phyloP scores from a whole-genome alignment of 2,797 vertebrate genomes.

The Argya squamiceps region DNA sequence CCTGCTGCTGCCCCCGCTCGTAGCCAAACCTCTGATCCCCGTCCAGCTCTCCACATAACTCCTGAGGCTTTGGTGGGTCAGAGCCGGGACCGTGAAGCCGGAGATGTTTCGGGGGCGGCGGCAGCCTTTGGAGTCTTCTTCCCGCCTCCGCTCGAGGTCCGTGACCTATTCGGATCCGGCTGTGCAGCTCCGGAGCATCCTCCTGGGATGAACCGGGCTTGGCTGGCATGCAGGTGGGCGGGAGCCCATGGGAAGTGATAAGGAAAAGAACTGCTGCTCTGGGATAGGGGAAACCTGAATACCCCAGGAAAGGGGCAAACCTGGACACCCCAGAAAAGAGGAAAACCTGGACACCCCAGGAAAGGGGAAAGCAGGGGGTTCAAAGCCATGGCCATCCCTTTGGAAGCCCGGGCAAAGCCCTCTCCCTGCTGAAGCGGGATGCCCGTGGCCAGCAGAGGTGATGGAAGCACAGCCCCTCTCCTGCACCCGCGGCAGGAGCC shows the following conservation, averaged over 20 bases:
- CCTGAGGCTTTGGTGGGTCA: background rate
- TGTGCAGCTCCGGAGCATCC: background rate
- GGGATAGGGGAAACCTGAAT: background rate
- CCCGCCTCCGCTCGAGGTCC: fast-evolving
- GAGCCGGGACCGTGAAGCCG: background rate
- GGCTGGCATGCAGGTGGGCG: background rate
- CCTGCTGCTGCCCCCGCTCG: background rate
- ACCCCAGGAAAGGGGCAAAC: background rate
- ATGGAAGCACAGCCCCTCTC: background rate
- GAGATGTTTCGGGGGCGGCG: background rate
- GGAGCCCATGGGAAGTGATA: background rate
- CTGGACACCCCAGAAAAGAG: fast-evolving
- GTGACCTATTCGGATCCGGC: fast-evolving
- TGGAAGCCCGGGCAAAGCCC: background rate
- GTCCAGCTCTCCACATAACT: background rate
- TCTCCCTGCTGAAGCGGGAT: background rate
- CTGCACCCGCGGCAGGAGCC: background rate
- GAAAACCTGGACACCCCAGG: fast-evolving
- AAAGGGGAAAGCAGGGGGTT: background rate
- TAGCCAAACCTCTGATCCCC: conserved; percentile 22
- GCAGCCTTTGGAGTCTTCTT: background rate
- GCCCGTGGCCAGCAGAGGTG: background rate
- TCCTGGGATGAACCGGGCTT: fast-evolving
- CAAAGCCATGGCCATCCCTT: fast-evolving
- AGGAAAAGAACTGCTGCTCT: background rate